phyloP scores from a whole-genome alignment of 2,113 vertebrate genomes.

The Merops nubicus region DNA sequence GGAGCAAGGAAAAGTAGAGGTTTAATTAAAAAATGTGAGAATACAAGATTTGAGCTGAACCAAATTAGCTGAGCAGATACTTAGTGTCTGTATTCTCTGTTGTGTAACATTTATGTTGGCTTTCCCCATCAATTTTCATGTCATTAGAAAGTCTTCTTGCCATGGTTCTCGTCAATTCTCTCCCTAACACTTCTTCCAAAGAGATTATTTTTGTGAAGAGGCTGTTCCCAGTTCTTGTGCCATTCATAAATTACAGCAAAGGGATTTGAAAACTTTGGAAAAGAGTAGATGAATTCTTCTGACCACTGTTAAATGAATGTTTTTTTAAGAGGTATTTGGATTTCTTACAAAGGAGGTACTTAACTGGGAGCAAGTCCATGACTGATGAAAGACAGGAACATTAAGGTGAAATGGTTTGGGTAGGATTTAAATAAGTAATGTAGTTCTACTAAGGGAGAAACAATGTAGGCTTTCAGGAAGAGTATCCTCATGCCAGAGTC shows the following conservation, averaged over 20 bases:
- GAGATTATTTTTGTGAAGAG: not conserved
- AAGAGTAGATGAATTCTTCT: not conserved
- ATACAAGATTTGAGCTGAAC: not conserved
- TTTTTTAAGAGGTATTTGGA: not conserved
- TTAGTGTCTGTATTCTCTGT: not conserved
- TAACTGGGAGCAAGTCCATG: not conserved
- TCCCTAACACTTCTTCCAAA: not conserved
- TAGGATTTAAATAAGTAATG: not conserved
- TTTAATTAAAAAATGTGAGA: not conserved
- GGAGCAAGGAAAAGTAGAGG: not conserved
- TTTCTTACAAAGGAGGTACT: not conserved
- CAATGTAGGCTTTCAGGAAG: not conserved
- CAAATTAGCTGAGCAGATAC: not conserved
- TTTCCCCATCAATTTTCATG: not conserved
- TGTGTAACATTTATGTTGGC: not conserved
- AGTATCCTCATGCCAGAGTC: not conserved
- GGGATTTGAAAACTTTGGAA: not conserved
- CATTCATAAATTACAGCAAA: not conserved
- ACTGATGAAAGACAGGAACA: not conserved
- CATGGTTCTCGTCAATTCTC: not conserved
- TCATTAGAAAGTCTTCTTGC: not conserved
- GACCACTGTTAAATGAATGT: not conserved
- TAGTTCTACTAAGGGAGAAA: not conserved
- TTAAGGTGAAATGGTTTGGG: not conserved
- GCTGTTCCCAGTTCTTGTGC: not conserved